These are phyloP conservation scores for Callyntrura sp. DNA, from an alignment of 2,888 invertebrate species.

Conservation along the genomic window DNA sequence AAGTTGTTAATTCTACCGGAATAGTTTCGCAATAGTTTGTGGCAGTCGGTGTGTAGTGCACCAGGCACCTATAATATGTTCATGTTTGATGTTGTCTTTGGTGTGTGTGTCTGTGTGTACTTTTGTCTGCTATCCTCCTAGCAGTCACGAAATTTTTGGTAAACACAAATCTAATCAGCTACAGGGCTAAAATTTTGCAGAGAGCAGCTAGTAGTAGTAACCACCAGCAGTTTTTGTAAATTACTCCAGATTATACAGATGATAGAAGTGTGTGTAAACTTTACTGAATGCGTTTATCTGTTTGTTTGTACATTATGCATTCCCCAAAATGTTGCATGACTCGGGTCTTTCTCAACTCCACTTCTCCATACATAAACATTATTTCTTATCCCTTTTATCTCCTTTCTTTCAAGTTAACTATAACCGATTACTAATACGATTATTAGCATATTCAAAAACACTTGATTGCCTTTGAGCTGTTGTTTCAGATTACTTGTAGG, in stretches of 20 bases:
- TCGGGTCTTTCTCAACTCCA: neutral
- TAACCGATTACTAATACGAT: conserved; percentile 59
- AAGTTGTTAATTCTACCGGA: conserved; percentile 36
- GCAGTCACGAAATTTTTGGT: too few relatives aligned
- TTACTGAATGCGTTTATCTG: neutral
- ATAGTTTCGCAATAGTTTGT: conserved; percentile 7
- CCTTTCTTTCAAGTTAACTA: conserved; percentile 17
- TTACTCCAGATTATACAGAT: too few relatives aligned
- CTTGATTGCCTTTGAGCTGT: conserved; percentile 59
- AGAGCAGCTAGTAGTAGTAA: too few relatives aligned
- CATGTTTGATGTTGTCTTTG: too few relatives aligned
- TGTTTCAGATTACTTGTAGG: conserved; percentile 15
- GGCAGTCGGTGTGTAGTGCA: too few relatives aligned
- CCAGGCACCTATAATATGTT: too few relatives aligned
- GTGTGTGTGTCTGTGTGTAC: too few relatives aligned
- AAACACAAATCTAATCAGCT: too few relatives aligned
- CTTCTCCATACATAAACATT: conserved; percentile 41
- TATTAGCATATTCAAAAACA: conserved; percentile 61
- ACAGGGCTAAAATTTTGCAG: too few relatives aligned
- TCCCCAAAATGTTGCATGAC: neutral
- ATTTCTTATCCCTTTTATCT: conserved; percentile 23
- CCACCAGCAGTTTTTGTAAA: too few relatives aligned
- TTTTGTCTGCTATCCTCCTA: too few relatives aligned
- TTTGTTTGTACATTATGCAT: neutral
- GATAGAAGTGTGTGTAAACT: neutral